Percentiles rank a stretch among this genome's conserved stretches.
Evolutionary conservation across 2,888 invertebrate genomes (phyloP).

Genomic region (Thymelicus acteon): DNA sequence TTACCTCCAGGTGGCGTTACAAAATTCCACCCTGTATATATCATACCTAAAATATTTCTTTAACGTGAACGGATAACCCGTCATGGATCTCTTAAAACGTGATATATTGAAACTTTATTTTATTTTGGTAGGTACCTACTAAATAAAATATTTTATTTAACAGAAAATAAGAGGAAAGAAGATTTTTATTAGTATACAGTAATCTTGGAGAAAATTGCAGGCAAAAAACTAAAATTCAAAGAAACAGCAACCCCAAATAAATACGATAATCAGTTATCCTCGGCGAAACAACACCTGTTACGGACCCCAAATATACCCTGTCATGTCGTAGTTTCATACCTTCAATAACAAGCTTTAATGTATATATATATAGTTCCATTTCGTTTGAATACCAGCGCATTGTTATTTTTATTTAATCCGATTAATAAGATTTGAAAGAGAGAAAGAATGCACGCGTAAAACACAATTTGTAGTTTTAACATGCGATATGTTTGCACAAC

Average conservation of each 20-base stretch:
- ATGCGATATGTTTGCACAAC: conserved; percentile 14
- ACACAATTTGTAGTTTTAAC: conserved; percentile 22
- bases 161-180: too few species aligned
- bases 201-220: too few species aligned
- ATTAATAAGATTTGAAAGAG: conserved; percentile 59
- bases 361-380: background rate
- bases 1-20: too few species aligned
- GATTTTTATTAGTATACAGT: too few species aligned
- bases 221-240: conserved; percentile 4
- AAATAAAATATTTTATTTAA: too few species aligned
- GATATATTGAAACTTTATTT: too few species aligned
- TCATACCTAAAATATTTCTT: too few species aligned
- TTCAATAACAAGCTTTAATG: conserved; percentile 5
- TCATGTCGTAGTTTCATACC: conserved; percentile 12
- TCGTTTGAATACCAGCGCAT: conserved; percentile 12
- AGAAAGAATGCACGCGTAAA: conserved; percentile 38
- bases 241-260: conserved; percentile 25
- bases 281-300: conserved; percentile 36
- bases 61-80: too few species aligned
- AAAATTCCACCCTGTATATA: too few species aligned
- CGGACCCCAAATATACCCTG: conserved; percentile 25
- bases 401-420: conserved; percentile 50
- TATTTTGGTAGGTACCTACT: too few species aligned
- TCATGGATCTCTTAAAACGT: too few species aligned
- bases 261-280: conserved; percentile 27